Evolutionary conservation across 1,140 invertebrate species (phyloP).

Genomic region (Euglossa dilemma): DNA sequence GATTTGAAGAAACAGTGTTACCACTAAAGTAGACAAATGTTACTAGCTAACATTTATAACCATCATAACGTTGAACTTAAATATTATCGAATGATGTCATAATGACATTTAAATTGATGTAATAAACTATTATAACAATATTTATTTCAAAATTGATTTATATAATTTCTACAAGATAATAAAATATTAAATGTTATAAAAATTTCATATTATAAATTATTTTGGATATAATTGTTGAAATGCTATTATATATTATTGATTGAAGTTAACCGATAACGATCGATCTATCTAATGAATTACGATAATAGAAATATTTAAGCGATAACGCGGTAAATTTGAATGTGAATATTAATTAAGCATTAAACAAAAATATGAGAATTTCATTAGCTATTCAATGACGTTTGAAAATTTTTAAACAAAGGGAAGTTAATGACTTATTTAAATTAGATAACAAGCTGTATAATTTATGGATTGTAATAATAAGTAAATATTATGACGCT

Average conservation of each 20-base stretch:
- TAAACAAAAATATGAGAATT: neutral
- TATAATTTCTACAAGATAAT: neutral
- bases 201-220: neutral
- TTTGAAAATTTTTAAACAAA: neutral
- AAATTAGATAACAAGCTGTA: conserved; percentile 13
- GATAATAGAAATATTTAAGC: neutral
- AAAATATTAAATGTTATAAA: neutral
- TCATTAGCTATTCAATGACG: neutral
- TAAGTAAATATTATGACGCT: conserved; percentile 17
- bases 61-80: neutral
- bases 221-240: neutral
- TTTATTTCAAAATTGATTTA: neutral
- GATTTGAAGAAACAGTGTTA: conserved; percentile 10
- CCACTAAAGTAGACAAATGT: conserved; percentile 1
- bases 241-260: neutral
- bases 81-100: neutral
- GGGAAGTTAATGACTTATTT: conserved; percentile 28
- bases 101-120: neutral
- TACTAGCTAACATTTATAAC: neutral
- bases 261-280: neutral
- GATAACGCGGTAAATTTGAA: neutral
- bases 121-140: neutral
- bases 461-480: neutral
- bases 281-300: neutral
- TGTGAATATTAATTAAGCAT: neutral